Percentiles rank a stretch among this genome's conserved stretches.
phyloP scores from a whole-genome alignment of 2,797 vertebrate genomes.

The Halcyon smyrnensis region DNA sequence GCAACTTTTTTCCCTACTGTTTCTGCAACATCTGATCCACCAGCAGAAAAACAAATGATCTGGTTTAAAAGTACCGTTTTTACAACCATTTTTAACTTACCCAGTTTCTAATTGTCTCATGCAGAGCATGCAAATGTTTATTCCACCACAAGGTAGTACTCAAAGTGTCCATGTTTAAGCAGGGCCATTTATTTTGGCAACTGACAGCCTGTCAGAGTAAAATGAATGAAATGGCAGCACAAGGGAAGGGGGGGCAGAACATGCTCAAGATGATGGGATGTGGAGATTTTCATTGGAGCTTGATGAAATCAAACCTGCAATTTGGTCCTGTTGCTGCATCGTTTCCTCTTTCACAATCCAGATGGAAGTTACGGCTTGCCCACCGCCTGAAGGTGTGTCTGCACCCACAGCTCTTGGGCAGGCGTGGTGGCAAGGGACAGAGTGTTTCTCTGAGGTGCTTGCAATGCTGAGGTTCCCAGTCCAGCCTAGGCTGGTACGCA shows the following conservation, averaged over 20 bases:
- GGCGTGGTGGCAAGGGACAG: rapidly evolving
- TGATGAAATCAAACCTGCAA: background rate
- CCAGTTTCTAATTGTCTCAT: background rate
- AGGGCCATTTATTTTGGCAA: background rate
- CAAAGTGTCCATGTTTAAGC: background rate
- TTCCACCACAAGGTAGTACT: background rate
- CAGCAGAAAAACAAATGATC: background rate
- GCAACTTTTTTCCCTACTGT: background rate
- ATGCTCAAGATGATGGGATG: rapidly evolving
- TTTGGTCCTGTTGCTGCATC: background rate
- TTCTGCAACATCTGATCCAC: background rate
- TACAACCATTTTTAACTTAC: rapidly evolving
- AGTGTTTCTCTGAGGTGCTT: background rate
- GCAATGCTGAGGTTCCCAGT: background rate
- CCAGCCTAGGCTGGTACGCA: background rate
- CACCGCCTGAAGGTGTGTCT: background rate
- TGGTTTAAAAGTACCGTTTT: background rate
- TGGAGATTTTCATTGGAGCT: background rate
- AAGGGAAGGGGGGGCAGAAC: background rate
- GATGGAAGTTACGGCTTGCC: background rate
- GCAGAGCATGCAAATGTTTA: background rate
- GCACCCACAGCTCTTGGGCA: background rate
- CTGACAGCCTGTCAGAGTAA: background rate
- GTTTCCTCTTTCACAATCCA: conserved; percentile 12
- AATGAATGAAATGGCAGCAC: background rate